phyloP scores from a whole-genome alignment of 2,113 vertebrate genomes.

The Argyrosomus japonicus region DNA sequence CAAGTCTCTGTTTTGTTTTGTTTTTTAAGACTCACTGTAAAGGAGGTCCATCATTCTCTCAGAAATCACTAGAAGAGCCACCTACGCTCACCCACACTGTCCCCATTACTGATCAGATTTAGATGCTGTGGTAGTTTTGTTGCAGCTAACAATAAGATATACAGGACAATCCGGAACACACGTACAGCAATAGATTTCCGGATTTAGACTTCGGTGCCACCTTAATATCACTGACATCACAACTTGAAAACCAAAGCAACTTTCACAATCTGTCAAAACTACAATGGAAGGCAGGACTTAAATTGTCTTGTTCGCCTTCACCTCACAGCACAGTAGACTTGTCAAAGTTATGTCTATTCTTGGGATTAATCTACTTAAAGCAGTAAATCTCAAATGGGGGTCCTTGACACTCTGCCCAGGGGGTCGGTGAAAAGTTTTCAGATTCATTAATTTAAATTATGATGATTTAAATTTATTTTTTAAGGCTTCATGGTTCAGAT shows the following conservation, averaged over 20 bases:
- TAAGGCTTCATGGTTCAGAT: too few species aligned
- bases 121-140: background rate
- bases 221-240: background rate
- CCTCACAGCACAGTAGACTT: background rate
- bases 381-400: too few species aligned
- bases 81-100: background rate
- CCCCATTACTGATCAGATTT: constrained; percentile 10
- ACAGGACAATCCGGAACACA: background rate
- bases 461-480: too few species aligned
- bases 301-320: background rate
- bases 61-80: constrained; percentile 1
- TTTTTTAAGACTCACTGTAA: background rate
- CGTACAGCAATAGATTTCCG: background rate
- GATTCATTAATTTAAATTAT: too few species aligned
- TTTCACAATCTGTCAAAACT: background rate
- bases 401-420: too few species aligned
- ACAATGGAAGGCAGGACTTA: background rate
- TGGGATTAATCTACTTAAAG: too few species aligned
- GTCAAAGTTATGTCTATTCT: background rate
- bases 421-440: too few species aligned
- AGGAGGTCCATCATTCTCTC: background rate
- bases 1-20: background rate
- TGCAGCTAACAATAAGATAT: background rate
- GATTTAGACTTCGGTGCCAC: background rate
- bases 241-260: background rate